phyloP scores from a whole-genome alignment of 2,113 vertebrate genomes.

The Athene cunicularia region DNA sequence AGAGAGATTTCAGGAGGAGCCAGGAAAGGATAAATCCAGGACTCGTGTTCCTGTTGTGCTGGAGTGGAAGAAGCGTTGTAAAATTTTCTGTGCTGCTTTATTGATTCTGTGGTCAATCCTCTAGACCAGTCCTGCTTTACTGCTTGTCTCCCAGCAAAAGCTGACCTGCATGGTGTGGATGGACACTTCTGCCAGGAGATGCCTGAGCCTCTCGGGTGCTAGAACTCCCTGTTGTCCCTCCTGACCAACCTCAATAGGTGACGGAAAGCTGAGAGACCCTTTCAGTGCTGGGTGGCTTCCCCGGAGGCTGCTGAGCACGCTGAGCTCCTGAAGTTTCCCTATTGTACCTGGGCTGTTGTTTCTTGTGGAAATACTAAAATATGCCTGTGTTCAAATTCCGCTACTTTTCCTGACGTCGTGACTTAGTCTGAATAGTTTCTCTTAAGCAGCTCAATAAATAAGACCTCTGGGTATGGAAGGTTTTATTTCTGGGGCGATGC shows the following conservation, averaged over 20 bases:
- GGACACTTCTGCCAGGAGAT: not conserved
- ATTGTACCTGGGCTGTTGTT: not conserved
- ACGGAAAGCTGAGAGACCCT: not conserved
- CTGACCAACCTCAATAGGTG: fast-evolving
- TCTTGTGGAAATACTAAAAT: not conserved
- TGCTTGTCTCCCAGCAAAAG: not conserved
- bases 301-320: not conserved
- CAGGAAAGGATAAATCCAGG: not conserved
- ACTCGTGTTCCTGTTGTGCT: not conserved
- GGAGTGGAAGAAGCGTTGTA: not conserved
- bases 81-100: not conserved
- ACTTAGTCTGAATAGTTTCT: not conserved
- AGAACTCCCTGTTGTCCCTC: not conserved
- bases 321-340: not conserved
- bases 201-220: not conserved
- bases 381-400: not conserved
- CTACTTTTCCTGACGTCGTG: not conserved
- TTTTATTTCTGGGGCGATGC: not conserved
- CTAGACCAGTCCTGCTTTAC: not conserved
- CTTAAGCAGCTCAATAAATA: not conserved
- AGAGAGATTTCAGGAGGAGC: not conserved
- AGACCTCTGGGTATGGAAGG: not conserved
- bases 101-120: too few relatives aligned
- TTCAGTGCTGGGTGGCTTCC: not conserved
- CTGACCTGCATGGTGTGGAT: fast-evolving